Conservation (phyloP, 2,888 invertebrate genomes). For the Protodeltote pygarga region DNA sequence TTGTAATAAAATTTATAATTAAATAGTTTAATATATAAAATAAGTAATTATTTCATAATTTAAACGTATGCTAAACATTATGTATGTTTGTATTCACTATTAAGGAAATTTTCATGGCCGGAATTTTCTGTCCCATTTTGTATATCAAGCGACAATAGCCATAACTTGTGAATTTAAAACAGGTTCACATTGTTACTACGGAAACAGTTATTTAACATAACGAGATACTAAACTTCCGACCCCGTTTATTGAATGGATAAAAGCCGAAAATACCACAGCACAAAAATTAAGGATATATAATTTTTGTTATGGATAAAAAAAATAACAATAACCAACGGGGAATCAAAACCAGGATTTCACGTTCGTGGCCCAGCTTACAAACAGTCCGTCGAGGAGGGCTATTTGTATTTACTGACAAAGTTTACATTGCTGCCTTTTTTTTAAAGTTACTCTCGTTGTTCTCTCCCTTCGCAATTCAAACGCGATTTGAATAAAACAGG, state of each 20-base stretch:
- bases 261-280: background rate
- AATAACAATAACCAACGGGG: too few relatives aligned
- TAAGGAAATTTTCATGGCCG: constrained; percentile 32
- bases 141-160: constrained; percentile 31
- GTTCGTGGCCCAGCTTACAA: too few relatives aligned
- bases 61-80: constrained; percentile 24
- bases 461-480: constrained; percentile 37
- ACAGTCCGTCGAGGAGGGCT: too few relatives aligned
- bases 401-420: constrained; percentile 11
- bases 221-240: constrained; percentile 30
- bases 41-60: constrained; percentile 17
- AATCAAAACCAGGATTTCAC: too few relatives aligned
- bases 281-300: too few relatives aligned
- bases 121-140: constrained; percentile 31
- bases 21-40: too few relatives aligned
- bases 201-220: constrained; percentile 24
- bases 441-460: constrained; percentile 16
- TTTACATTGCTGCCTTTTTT: constrained; percentile 9
- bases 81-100: constrained; percentile 26
- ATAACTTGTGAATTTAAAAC: constrained; percentile 39
- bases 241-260: constrained; percentile 3
- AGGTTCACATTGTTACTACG: constrained; percentile 14
- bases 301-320: too few relatives aligned
- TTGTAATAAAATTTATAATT: too few relatives aligned
- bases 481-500: constrained; percentile 44